These are phyloP conservation scores for Hydractinia symbiolongicarpus DNA, from an alignment of 30 jellyfish, hydroid and myxozoan genomes.

Conservation along the genomic window DNA sequence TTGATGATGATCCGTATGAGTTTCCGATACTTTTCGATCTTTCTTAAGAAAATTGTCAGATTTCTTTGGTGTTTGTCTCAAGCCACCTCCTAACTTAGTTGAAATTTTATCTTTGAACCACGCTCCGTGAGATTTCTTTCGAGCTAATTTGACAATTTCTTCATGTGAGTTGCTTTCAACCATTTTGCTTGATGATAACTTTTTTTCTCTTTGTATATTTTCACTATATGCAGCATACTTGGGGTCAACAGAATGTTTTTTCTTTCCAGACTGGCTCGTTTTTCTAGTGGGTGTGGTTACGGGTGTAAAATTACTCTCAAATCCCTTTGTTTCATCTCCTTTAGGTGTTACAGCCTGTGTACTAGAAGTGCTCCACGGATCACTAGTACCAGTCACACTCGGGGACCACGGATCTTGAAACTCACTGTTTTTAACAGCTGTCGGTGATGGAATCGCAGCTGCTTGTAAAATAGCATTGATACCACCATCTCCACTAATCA, in stretches of 20 bases:
- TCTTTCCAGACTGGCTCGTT: constrained; percentile 9
- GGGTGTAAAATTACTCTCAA: constrained; percentile 22
- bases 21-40: background rate
- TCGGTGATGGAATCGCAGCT: constrained; percentile 30
- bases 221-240: constrained; percentile 26
- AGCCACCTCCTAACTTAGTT: constrained; percentile 38
- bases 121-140: constrained; percentile 69
- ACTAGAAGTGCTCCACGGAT: constrained; percentile 28
- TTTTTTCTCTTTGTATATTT: constrained; percentile 15
- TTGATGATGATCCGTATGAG: background rate
- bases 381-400: background rate
- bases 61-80: background rate
- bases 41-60: constrained; percentile 9
- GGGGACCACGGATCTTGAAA: constrained; percentile 33
- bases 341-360: background rate
- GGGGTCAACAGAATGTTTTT: constrained; percentile 9
- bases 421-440: constrained; percentile 16
- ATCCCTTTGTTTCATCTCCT: background rate
- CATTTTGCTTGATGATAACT: constrained; percentile 1
- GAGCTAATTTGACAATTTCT: constrained; percentile 47
- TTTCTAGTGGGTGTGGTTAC: background rate
- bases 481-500: constrained; percentile 35
- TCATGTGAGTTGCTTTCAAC: constrained; percentile 41
- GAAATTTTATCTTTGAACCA: constrained; percentile 66
- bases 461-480: constrained; percentile 34